Conservation (phyloP, 2,113 vertebrate species). For the Cisticola juncidis region DNA sequence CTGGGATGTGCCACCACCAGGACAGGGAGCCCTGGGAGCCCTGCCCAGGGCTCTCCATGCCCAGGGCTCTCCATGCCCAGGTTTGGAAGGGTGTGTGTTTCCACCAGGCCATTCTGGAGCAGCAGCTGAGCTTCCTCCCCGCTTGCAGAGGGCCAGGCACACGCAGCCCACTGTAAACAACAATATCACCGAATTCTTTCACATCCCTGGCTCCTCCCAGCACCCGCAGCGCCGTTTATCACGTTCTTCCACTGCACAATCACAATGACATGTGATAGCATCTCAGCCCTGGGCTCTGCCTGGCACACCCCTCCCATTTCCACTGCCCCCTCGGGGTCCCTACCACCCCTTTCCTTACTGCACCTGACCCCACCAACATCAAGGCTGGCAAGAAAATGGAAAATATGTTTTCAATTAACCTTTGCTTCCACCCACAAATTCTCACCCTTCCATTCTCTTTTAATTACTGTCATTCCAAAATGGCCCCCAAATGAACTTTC, state of each 20-base stretch:
- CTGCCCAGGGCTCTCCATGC: neutral
- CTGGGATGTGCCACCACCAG: neutral
- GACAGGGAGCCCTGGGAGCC: neutral
- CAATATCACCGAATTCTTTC: neutral
- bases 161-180: conserved; percentile 10
- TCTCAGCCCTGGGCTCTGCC: neutral
- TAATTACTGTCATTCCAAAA: conserved; percentile 55
- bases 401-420: conserved; percentile 47
- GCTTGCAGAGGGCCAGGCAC: conserved; percentile 15
- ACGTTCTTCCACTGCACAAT: conserved; percentile 20
- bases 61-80: fast-evolving
- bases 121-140: conserved; percentile 1
- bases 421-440: conserved; percentile 32
- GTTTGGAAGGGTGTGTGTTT: neutral
- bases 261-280: conserved; percentile 3
- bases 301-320: conserved; percentile 57
- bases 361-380: conserved; percentile 24
- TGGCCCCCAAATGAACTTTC: conserved; percentile 61
- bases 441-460: conserved; percentile 47
- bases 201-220: conserved; percentile 37
- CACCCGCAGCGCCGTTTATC: conserved; percentile 11
- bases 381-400: conserved; percentile 53
- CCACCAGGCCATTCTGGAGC: neutral
- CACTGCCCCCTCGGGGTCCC: neutral
- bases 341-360: conserved; percentile 9